These are phyloP conservation scores for Eristalis arbustorum DNA, from an alignment of 2,888 invertebrate genomes.

Conservation along the genomic window DNA sequence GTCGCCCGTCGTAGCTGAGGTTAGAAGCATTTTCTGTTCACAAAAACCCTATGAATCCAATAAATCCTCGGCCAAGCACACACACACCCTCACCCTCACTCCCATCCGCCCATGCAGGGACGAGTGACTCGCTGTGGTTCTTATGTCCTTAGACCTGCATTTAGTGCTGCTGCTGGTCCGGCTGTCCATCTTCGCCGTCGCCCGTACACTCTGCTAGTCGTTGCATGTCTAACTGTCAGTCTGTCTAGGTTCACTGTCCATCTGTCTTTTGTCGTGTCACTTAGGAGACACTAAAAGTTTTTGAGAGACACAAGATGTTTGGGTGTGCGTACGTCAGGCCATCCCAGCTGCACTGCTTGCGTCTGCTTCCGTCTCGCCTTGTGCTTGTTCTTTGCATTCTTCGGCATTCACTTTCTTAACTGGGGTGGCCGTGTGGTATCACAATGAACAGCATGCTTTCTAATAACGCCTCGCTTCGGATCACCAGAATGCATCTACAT, in stretches of 20 bases:
- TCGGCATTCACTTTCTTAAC: conserved; percentile 63
- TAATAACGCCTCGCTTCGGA: conserved; percentile 46
- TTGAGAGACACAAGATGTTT: conserved; percentile 42
- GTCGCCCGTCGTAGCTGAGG: background rate
- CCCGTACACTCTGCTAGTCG: conserved; percentile 33
- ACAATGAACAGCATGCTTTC: conserved; percentile 29
- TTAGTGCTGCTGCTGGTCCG: conserved; percentile 16
- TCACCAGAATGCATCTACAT: conserved; percentile 53
- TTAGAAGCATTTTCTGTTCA: conserved; percentile 37
- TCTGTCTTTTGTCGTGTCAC: conserved; percentile 71
- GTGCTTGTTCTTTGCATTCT: conserved; percentile 58
- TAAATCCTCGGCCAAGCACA: conserved; percentile 49
- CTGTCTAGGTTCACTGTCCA: conserved; percentile 69
- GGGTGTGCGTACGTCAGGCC: conserved; percentile 8
- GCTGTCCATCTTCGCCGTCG: conserved; percentile 57
- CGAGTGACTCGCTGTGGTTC: background rate
- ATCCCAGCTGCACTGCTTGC: conserved; percentile 5
- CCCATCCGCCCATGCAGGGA: background rate
- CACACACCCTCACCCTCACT: background rate
- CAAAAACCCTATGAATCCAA: conserved; percentile 53
- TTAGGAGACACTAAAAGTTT: conserved; percentile 70
- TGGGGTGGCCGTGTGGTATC: conserved; percentile 48
- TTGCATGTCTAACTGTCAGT: conserved; percentile 68
- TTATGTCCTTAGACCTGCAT: conserved; percentile 51
- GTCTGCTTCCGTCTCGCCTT: background rate